Base-by-base conservation (phyloP, 2,113 vertebrate genomes). In the Leptocoma aspasia region DNA sequence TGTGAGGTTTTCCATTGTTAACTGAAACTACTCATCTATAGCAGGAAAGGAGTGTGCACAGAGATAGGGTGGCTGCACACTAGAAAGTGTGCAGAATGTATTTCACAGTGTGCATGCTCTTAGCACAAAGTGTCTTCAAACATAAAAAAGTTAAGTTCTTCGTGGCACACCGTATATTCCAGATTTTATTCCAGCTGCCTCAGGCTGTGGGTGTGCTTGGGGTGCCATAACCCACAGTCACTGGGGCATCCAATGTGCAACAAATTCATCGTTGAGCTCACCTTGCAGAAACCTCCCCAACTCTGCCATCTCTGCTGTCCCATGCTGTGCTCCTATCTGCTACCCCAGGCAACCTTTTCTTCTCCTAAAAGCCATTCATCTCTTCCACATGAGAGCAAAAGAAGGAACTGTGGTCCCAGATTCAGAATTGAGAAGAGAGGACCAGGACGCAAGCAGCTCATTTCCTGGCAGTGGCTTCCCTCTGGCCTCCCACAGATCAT, bases 401-500 rank as follows among this genome's bases (percentile, higher is more conserved):
- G 4, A 89, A 91, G 31, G 23, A 89, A 53, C 31, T 79, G 45
- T 71, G 53, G 57, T 66, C 41, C 57, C 49, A 66, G 24, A 83
- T 30, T 35, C 45, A 59, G 35, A 92, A 78, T 8, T 49, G 37
- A 78, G n/a, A 65, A 69, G 17, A 65, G 22, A 69, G 31, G 45
- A 92, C 11, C 2, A 3, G 69, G 52, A 90, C 59, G 63, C 0
- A 1, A 81, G 47, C 33, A 89, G 72, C 47, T 35, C 20, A 26
- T 89, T 93, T 95, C 89, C 79, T 82, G 37, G 76, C 82, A 79
- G 26, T 19, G 24, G 56, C 72, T 92, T 93, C 64, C 73, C 56
- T 70, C 44, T 52, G 89, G 91, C 83, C 82, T 95, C 92, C 80
- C 81, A 81, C 82, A 91, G 60, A 78, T 56, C 3, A 6, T 63